Evolutionary conservation across 53 echinoderm and acorn worm species (phyloP).

Genomic region (Crossaster papposus): DNA sequence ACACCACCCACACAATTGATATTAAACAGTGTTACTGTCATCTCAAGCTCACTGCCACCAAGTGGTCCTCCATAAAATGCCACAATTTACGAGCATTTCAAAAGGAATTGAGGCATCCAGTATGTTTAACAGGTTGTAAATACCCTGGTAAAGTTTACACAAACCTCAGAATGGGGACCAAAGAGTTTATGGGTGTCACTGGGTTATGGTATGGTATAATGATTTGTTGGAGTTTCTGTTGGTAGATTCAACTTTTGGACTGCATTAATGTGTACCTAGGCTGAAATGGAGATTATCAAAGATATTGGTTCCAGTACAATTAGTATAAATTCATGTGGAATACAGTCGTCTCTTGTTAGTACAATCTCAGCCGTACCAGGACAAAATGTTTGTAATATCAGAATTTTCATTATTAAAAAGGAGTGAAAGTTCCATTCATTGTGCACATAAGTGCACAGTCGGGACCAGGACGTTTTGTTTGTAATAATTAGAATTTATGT

Average conservation of each 20-base stretch:
- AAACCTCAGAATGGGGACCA: background rate
- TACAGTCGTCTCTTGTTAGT: no score
- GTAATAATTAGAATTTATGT: no score
- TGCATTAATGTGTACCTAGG: background rate
- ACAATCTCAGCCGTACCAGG: no score
- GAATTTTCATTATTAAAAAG: no score
- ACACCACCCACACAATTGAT: no score
- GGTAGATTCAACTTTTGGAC: background rate
- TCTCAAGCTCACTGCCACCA: background rate
- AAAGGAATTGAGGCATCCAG: conserved; percentile 16
- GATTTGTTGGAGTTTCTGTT: background rate
- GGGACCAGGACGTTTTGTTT: no score
- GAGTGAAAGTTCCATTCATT: no score
- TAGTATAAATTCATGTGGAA: no score
- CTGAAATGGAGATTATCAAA: background rate
- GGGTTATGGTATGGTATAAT: conserved; percentile 20
- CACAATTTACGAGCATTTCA: conserved; percentile 31
- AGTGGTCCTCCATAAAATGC: conserved; percentile 13
- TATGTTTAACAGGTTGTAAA: conserved; percentile 50
- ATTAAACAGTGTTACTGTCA: background rate
- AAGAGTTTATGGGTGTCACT: conserved; percentile 19
- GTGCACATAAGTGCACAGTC: no score
- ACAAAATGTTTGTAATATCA: no score
- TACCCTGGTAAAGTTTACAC: conserved; percentile 27
- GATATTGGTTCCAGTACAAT: background rate